These are phyloP conservation scores for Drosophila baimaii DNA, from an alignment of 1,140 invertebrate genomes.

Conservation along the genomic window DNA sequence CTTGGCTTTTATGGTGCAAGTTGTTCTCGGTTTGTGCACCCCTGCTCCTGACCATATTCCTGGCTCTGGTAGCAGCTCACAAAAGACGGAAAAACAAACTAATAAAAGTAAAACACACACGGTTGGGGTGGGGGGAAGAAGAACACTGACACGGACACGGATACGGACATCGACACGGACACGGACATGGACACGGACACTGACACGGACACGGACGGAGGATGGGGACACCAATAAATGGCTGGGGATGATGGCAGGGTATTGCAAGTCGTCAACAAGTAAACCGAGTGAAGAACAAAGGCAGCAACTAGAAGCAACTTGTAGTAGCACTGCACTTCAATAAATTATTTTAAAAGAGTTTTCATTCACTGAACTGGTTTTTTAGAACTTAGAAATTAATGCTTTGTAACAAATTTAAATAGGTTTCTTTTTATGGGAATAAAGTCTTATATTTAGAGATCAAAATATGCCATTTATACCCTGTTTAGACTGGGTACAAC, in stretches of 20 bases:
- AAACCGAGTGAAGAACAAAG: slow-evolving; percentile 39
- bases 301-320: slow-evolving; percentile 27
- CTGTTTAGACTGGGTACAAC: too few relatives aligned
- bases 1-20: slow-evolving; percentile 63
- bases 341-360: slow-evolving; percentile 3
- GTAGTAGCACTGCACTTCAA: slow-evolving; percentile 15
- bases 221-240: slow-evolving; percentile 39
- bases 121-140: slow-evolving; percentile 28
- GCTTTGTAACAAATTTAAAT: too few relatives aligned
- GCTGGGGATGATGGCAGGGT: slow-evolving; percentile 5
- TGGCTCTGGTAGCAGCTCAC: slow-evolving; percentile 18
- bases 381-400: neutral
- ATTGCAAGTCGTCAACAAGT: slow-evolving; percentile 42
- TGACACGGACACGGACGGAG: slow-evolving; percentile 38
- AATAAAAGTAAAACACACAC: slow-evolving; percentile 73
- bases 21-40: slow-evolving; percentile 31
- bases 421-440: too few relatives aligned
- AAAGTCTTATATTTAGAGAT: too few relatives aligned
- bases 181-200: slow-evolving; percentile 1
- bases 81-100: slow-evolving; percentile 69
- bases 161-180: slow-evolving; percentile 31
- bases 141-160: slow-evolving; percentile 46
- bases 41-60: slow-evolving; percentile 4
- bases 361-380: neutral
- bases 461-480: too few relatives aligned